Base-by-base conservation (phyloP, 1,140 invertebrate genomes). In the Bombus haemorrhoidalis region DNA sequence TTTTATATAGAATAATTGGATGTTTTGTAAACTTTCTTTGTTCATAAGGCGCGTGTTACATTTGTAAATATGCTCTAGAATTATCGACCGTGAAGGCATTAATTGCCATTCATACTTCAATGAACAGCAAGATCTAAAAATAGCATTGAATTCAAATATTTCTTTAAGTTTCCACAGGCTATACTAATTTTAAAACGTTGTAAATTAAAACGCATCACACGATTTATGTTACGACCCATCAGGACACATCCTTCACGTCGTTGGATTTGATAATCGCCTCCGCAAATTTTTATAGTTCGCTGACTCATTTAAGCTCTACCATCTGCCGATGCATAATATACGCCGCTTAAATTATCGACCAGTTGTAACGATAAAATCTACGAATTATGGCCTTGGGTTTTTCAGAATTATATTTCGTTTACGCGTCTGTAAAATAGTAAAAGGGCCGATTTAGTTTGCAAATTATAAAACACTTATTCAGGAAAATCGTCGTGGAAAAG, bases 261-360 rank as follows among this genome's bases (percentile, higher is more conserved):
- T n/a, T 18, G 13, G 34, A 73, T 59, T 37, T 69, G 80, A 74
- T 74, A 80, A 80, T 71, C 57, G 71, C 59, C 66, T 47, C 32
- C 57, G 64, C 71, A 59, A 73, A 81, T 82, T 82, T 75, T 62
- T 62, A 64, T 22, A 39, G 59, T 47, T 64, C 57, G 69, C 18
- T 75, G 81, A 82, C 71, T 82, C 81, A 66, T 18, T 62, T 28
- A 41, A 34, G 59, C 18, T 82, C n/a, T n/a, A 25, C 37, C 71
- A 82, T 39, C 57, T 75, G 80, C 68, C 72, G 80, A 62, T 73
- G 53, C 69, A 37, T 39, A 13, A 47, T 41, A 43, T 8, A 12
- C 25, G 32, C 39, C 9, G n/a, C 41, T 74, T 37, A 18, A 82
- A 64, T 41, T 64, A 66, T 74, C 57, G 41, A 41, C 43, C 62